Evolutionary conservation across 1,140 invertebrate species (phyloP).

Genomic region (Aphidius ervi): DNA sequence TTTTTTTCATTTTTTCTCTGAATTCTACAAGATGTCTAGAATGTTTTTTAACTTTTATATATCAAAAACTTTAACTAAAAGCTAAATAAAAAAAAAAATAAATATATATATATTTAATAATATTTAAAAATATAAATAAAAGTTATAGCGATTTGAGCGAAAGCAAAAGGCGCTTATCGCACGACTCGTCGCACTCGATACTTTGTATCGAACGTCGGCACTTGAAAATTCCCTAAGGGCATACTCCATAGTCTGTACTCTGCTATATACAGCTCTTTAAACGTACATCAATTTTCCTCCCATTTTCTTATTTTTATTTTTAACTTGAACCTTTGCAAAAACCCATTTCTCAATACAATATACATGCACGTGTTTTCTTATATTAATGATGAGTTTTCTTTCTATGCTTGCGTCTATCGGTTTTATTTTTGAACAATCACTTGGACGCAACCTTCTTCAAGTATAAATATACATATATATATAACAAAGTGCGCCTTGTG

Average conservation of each 20-base stretch:
- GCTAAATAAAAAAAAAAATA: background rate
- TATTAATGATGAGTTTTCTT: background rate
- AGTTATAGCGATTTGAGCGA: slow-evolving; percentile 7
- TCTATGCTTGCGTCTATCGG: background rate
- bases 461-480: too few relatives aligned
- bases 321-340: background rate
- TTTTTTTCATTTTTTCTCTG: too few relatives aligned
- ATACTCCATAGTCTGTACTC: slow-evolving; percentile 8
- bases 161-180: slow-evolving; percentile 17
- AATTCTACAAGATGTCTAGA: too few relatives aligned
- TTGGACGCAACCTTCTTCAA: too few relatives aligned
- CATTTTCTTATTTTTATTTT: slow-evolving; percentile 1
- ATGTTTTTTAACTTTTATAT: too few relatives aligned
- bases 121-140: slow-evolving; percentile 5
- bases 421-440: too few relatives aligned
- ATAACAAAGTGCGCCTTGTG: slow-evolving; percentile 10
- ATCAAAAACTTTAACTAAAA: too few relatives aligned
- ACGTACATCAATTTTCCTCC: slow-evolving; percentile 3
- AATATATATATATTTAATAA: background rate
- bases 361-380: too few relatives aligned
- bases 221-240: slow-evolving; percentile 16
- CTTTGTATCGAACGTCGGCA: slow-evolving; percentile 19
- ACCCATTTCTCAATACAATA: too few relatives aligned
- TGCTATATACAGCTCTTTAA: slow-evolving; percentile 19
- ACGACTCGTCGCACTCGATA: slow-evolving; percentile 19